Base-by-base conservation (phyloP, 1,140 invertebrate species). In the Meloidogyne chitwoodi region DNA sequence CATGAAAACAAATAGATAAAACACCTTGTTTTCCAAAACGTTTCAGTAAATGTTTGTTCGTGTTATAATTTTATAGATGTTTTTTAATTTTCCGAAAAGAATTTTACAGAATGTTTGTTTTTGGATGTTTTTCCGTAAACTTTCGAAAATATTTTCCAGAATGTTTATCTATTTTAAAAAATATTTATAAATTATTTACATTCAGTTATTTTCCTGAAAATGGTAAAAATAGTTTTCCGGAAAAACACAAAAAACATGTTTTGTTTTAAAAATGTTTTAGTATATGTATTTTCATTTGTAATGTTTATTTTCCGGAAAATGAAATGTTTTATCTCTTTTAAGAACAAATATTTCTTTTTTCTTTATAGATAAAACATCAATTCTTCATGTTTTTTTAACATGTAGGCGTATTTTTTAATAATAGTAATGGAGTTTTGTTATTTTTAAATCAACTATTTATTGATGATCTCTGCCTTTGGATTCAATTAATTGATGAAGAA, bases 401-500 rank as follows among this genome's bases (percentile, higher is more conserved):
- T 91, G 94, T 61, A 90, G 93, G 78, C 86, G 88, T 64, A 85
- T 93, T 77, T n/a, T 93, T 95, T 80, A 91, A 91, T 81, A 27
- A 62, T 12, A 91, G 91, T 68, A 77, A 75, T 14, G 92, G 93
- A 81, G 91, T 92, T 48, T 88, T 92, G 48, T 94, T 94, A 84
- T 90, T 95, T 72, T 87, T 95, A 14, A 95, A 95, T 88, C 92
- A 94, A 84, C 87, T 95, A 1, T 95, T 94, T 83, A 92, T 95
- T 62, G 92, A 92, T 78, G 93, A 95, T 88, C 94, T 94, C 86
- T 91, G 93, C 81, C 90, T 93, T 69, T 95, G 93, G 91, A 88
- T 95, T 48, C 93, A 94, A 88, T 90, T 91, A 84, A 84, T 89
- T 27, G 87, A 89, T 22, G 38, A 41, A 34, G 87, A 87, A 56